Evolutionary conservation across 2,888 invertebrate species (phyloP), one percentile per base, ranked within the genome.

Genomic region (Balanococcus diminutus): DNA sequence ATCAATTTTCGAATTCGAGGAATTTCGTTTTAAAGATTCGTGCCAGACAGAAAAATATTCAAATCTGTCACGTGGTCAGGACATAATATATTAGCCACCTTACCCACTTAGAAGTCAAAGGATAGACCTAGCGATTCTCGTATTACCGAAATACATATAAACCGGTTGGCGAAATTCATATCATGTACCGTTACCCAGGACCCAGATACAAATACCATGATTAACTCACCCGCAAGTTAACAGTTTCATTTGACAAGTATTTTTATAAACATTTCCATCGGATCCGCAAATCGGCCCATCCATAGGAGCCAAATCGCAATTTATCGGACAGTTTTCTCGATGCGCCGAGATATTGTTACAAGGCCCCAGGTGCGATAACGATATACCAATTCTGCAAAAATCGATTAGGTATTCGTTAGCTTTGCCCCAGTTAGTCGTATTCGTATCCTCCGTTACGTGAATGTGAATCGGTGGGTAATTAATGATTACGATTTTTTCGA

Each of bases 261-360:
- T 97, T 89, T 95, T 95, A 91, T 98, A 98, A 0, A 97, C 97
- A 89, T 96, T 96, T 39, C 96, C 97, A 89, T 98, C 96, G 86
- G 95, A 96, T 3, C 96, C 98, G 89, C 98, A 98, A 87, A 98
- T 94, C 0, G 97, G 96, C 0, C 96, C 96, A 88, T 96, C 96
- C 88, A 94, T 92, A 0, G 96, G 96, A 0, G 96, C 96, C 89
- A 94, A 94, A 42, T 95, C 94, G 89, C 96, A 96, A 88, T 94
- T 94, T 4, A 95, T 94, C 0, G 97, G 97, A 88, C 98, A 98
- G 89, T 96, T 95, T 90, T 96, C 96, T 16, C 96, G 92, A 88
- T 96, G 94, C 0, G 96, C 96, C 87, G 95, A 94, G 89, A 94
- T 93, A 89, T 93, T 93, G 89, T 92, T 92, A 89, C 93, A 93